Evolutionary conservation across 1,140 invertebrate genomes (phyloP).

Genomic region (Pristionchus pacificus): DNA sequence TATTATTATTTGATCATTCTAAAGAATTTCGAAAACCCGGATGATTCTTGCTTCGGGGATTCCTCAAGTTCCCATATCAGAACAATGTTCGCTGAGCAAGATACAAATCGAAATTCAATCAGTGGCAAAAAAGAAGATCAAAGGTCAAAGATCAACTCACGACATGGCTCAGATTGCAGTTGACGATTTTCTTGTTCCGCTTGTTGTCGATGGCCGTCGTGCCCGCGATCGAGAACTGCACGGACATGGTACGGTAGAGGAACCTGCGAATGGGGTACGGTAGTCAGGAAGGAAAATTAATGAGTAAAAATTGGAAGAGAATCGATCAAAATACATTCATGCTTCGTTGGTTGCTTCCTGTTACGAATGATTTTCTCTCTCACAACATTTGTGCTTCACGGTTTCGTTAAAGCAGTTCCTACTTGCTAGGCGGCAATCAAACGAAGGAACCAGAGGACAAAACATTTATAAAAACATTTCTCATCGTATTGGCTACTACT

Average conservation of each 20-base stretch:
- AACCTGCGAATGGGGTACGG: too few species aligned
- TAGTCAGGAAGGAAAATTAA: background rate
- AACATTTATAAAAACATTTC: too few species aligned
- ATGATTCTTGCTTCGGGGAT: background rate
- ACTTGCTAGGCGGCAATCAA: too few species aligned
- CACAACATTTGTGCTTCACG: background rate
- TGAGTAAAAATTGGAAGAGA: too few species aligned
- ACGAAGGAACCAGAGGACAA: too few species aligned
- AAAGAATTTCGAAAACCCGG: background rate
- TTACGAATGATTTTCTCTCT: background rate
- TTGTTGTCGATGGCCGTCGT: conserved; percentile 58
- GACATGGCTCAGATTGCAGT: conserved; percentile 54
- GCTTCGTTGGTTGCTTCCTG: background rate
- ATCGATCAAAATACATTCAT: too few species aligned
- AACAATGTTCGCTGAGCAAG: background rate
- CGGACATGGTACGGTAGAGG: conserved; percentile 60
- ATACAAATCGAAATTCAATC: background rate
- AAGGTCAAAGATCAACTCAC: too few species aligned
- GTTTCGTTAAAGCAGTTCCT: conserved; percentile 3
- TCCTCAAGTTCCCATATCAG: background rate
- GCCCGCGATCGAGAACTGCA: conserved; percentile 60
- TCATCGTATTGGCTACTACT: too few species aligned
- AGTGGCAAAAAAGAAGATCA: background rate
- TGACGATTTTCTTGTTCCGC: conserved; percentile 57
- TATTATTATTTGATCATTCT: conserved; percentile 1